These are phyloP conservation scores for Sternarchorhynchus goeldii DNA, from an alignment of 2,797 vertebrate species.

Conservation along the genomic window DNA sequence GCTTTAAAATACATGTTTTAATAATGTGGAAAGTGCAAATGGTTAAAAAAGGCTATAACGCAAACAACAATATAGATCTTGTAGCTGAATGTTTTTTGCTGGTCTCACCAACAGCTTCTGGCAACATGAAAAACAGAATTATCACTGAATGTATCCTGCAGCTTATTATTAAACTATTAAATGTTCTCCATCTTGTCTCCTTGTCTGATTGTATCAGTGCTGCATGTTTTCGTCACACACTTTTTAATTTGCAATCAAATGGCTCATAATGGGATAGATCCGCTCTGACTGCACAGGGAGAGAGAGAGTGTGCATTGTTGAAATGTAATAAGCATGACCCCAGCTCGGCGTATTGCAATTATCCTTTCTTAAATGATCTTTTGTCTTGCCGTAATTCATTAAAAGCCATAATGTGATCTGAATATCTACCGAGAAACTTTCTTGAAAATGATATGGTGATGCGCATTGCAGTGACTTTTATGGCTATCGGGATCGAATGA, in stretches of 20 bases:
- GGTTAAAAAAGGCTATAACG: constrained; percentile 74
- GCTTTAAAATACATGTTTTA: constrained; percentile 76
- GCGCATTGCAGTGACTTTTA: constrained; percentile 48
- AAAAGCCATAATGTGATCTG: constrained; percentile 56
- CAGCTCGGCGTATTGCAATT: constrained; percentile 54
- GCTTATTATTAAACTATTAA: constrained; percentile 89
- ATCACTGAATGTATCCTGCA: constrained; percentile 88
- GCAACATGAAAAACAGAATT: constrained; percentile 84
- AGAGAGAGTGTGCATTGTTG: constrained; percentile 42
- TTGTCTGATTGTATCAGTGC: constrained; percentile 64
- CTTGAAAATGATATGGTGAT: constrained; percentile 53
- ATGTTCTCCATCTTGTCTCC: constrained; percentile 76
- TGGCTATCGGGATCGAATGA: constrained; percentile 58
- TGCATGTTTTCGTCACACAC: constrained; percentile 49
- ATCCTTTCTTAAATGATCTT: constrained; percentile 52
- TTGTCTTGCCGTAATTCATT: constrained; percentile 53
- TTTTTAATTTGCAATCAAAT: constrained; percentile 48
- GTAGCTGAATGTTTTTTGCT: constrained; percentile 84
- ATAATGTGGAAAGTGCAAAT: constrained; percentile 72
- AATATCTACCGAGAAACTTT: constrained; percentile 46
- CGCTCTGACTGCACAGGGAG: constrained; percentile 30
- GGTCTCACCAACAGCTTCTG: constrained; percentile 85
- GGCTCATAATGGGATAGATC: constrained; percentile 52
- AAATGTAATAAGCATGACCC: constrained; percentile 58
- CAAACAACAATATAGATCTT: constrained; percentile 79